phyloP scores from a whole-genome alignment of 2,797 vertebrate species.

The Apodemus agrarius region DNA sequence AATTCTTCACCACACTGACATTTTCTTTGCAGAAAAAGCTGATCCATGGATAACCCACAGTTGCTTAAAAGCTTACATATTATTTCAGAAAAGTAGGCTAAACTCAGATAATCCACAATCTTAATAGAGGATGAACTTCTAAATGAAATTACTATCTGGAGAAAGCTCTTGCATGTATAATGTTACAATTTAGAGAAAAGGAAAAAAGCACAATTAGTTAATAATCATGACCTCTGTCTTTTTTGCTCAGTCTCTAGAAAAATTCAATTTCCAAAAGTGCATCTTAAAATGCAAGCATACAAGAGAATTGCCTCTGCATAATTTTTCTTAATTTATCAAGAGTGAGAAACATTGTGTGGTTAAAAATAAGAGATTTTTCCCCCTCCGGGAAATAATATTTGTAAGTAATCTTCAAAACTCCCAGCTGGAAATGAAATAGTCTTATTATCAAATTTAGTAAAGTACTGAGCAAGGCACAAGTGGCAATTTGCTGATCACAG shows the following conservation, averaged over 20 bases:
- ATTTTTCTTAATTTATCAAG: constrained; percentile 61
- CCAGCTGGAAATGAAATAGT: constrained; percentile 69
- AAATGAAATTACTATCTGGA: constrained; percentile 57
- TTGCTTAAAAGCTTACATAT: constrained; percentile 31
- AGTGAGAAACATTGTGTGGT: constrained; percentile 31
- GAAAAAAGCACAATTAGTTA: neutral
- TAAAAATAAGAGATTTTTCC: constrained; percentile 63
- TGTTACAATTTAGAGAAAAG: neutral
- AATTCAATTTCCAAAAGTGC: neutral
- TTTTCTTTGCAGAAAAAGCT: constrained; percentile 26
- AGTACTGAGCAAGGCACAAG: constrained; percentile 71
- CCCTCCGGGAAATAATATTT: constrained; percentile 66
- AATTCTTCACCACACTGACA: constrained; percentile 49
- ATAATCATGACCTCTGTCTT: neutral
- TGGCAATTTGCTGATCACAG: constrained; percentile 74
- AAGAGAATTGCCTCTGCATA: neutral
- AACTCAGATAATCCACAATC: constrained; percentile 48
- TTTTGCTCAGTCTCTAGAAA: neutral
- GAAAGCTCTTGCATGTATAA: neutral
- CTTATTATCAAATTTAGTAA: constrained; percentile 80
- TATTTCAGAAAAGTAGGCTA: constrained; percentile 51
- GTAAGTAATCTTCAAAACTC: constrained; percentile 68
- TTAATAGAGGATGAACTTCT: constrained; percentile 5
- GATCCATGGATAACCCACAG: neutral
- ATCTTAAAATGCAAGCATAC: constrained; percentile 55